phyloP scores from a whole-genome alignment of 2,888 invertebrate genomes.

The Eudemis profundana region DNA sequence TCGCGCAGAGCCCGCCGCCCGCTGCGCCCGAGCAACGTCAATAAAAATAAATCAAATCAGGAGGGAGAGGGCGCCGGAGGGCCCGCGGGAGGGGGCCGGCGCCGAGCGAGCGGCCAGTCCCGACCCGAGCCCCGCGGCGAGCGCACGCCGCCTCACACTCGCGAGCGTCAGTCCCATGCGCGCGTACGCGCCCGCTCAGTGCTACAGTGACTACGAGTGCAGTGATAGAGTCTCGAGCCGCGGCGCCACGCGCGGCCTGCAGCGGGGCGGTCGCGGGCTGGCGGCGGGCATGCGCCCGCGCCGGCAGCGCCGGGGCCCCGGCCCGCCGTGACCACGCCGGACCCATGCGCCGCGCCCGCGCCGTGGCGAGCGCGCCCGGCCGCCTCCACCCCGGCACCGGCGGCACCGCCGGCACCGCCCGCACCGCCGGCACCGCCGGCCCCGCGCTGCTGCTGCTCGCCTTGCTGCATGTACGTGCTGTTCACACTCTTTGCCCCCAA shows the following conservation, averaged over 20 bases:
- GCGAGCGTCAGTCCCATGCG: constrained; percentile 36
- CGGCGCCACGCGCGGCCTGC: constrained; percentile 33
- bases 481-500: background rate
- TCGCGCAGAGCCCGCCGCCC: constrained; percentile 43
- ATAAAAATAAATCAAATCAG: constrained; percentile 65
- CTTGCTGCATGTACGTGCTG: constrained; percentile 71
- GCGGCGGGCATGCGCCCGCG: constrained; percentile 39
- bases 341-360: constrained; percentile 45
- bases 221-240: constrained; percentile 44
- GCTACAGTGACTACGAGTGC: constrained; percentile 40
- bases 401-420: constrained; percentile 72
- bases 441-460: constrained; percentile 73
- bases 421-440: constrained; percentile 74
- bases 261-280: constrained; percentile 37
- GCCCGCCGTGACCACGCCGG: constrained; percentile 60
- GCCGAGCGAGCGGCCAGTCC: constrained; percentile 63
- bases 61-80: constrained; percentile 22
- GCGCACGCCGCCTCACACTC: constrained; percentile 60
- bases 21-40: constrained; percentile 53
- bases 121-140: constrained; percentile 64
- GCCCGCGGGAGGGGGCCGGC: constrained; percentile 46
- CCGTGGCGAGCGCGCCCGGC: constrained; percentile 59
- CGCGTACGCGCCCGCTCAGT: constrained; percentile 45
- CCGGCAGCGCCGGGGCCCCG: constrained; percentile 50
- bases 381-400: constrained; percentile 59